phyloP scores from a whole-genome alignment of 2,888 invertebrate species.

The Lasioglossum leucozonium region DNA sequence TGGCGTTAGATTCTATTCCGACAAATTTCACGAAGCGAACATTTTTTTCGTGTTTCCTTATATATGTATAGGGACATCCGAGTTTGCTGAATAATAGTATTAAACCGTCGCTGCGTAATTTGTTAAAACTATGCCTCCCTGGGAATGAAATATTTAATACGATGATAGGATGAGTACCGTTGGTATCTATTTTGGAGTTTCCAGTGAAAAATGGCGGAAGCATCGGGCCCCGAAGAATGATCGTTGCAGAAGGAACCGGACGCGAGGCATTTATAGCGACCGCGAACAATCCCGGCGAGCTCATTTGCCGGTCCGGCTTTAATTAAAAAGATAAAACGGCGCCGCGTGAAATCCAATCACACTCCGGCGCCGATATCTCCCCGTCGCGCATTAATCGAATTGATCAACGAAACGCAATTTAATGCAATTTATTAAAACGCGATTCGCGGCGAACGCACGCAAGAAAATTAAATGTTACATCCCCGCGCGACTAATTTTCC shows the following conservation, averaged over 20 bases:
- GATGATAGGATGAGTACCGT: neutral
- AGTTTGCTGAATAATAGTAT: no score
- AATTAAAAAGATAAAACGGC: conserved; percentile 24
- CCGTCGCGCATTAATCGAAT: conserved; percentile 16
- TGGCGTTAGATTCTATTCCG: neutral
- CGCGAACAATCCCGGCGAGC: neutral
- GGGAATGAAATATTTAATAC: neutral
- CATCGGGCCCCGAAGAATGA: neutral
- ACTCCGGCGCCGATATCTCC: neutral
- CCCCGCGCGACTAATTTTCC: conserved; percentile 6
- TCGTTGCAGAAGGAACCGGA: neutral
- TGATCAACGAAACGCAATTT: conserved; percentile 9
- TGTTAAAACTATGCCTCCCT: no score
- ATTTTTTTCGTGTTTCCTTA: no score
- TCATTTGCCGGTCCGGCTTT: conserved; percentile 6
- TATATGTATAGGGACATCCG: no score
- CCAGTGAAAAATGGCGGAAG: neutral
- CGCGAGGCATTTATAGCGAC: neutral
- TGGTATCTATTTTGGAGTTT: no score
- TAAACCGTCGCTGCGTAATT: no score
- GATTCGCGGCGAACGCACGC: neutral
- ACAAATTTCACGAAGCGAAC: neutral
- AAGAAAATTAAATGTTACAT: conserved; percentile 21
- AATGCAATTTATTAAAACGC: conserved; percentile 15
- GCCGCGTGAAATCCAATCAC: conserved; percentile 14